A percentile compares a stretch with the other conserved stretches of the same genome.
These are phyloP conservation scores for Bimastos eiseni DNA, from an alignment of 2,888 invertebrate genomes.

Conservation along the genomic window DNA sequence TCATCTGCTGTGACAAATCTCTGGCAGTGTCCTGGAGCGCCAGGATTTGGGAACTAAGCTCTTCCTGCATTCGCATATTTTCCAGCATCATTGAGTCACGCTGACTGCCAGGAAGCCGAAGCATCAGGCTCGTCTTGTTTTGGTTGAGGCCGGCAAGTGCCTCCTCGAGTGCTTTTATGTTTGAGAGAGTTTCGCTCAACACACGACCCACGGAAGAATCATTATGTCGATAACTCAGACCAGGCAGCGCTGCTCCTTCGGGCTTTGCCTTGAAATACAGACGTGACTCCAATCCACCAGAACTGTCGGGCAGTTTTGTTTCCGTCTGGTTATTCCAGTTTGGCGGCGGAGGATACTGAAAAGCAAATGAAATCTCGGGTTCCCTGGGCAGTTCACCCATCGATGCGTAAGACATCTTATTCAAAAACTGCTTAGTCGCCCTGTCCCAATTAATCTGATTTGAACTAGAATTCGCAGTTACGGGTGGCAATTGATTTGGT, in stretches of 20 bases:
- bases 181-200: conserved; percentile 22
- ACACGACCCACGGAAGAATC: neutral
- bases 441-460: neutral
- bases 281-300: neutral
- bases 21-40: conserved; percentile 17
- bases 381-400: neutral
- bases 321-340: neutral
- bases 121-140: conserved; percentile 19
- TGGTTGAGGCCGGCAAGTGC: conserved; percentile 14
- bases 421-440: neutral
- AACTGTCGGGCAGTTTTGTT: neutral
- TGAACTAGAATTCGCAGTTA: neutral
- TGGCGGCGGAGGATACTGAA: neutral
- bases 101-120: conserved; percentile 22
- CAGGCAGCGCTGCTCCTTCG: neutral
- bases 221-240: neutral
- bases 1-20: conserved; percentile 22
- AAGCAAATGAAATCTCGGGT: neutral
- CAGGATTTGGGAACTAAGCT: conserved; percentile 24
- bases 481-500: neutral
- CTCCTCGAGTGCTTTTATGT: conserved; percentile 23
- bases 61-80: conserved; percentile 31
- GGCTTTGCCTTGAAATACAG: conserved; percentile 13
- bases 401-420: neutral
- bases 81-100: conserved; percentile 25